Conservation (phyloP, 2,113 vertebrate species). For the Crotalus horridus region DNA sequence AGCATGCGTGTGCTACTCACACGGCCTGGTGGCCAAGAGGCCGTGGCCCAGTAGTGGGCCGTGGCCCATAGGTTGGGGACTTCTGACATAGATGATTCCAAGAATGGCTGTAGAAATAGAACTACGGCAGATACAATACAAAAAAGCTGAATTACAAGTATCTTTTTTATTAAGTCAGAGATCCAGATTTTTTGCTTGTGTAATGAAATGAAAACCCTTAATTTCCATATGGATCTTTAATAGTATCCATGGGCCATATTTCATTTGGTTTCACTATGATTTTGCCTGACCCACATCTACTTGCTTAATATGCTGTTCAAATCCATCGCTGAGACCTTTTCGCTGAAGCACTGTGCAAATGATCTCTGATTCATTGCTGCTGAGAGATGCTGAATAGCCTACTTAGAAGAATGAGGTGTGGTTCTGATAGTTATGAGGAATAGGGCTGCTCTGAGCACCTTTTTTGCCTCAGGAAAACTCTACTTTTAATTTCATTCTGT, state of each 20-base stretch:
- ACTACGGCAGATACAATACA: background rate
- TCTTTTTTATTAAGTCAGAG: background rate
- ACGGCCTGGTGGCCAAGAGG: no score
- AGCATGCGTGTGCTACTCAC: no score
- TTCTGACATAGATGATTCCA: background rate
- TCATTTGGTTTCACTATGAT: background rate
- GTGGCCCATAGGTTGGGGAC: no score
- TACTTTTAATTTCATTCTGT: background rate
- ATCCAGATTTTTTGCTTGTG: background rate
- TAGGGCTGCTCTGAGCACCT: no score
- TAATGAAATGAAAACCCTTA: background rate
- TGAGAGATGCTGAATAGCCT: background rate
- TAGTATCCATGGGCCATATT: background rate
- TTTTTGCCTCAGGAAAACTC: background rate
- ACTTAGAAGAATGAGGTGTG: background rate
- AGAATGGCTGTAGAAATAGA: conserved; percentile 8
- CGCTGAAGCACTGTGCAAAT: background rate
- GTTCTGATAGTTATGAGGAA: background rate
- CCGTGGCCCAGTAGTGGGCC: no score
- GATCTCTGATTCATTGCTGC: background rate
- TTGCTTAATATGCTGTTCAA: background rate
- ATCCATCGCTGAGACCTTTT: background rate
- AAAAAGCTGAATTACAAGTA: conserved; percentile 23
- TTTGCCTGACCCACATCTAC: background rate
- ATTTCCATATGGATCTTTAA: background rate